Evolutionary conservation across 2,113 vertebrate genomes (phyloP).

Genomic region (Pyrgilauda ruficollis): DNA sequence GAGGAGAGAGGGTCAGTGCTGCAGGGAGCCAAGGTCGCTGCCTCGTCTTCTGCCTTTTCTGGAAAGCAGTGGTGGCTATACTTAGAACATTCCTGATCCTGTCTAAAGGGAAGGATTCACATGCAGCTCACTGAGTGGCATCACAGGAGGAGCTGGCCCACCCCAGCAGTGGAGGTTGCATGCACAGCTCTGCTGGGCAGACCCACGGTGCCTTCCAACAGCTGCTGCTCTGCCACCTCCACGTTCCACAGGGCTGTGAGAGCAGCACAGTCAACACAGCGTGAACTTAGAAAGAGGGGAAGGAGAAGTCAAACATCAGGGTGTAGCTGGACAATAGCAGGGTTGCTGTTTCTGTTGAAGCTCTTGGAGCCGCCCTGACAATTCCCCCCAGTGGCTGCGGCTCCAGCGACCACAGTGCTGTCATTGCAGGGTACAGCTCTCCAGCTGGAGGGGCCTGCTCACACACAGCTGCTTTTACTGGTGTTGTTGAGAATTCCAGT

Average conservation of each 20-base stretch:
- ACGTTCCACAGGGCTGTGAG: not conserved
- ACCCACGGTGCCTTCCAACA: fast-evolving
- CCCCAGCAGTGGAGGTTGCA: fast-evolving
- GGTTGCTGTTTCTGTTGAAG: not conserved
- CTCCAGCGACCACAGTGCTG: not conserved
- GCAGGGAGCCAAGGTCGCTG: not conserved
- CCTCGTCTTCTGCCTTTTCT: not conserved
- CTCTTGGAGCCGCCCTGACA: not conserved
- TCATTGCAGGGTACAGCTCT: not conserved
- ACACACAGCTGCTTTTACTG: not conserved
- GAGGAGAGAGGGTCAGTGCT: no score
- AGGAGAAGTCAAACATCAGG: not conserved
- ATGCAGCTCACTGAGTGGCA: fast-evolving
- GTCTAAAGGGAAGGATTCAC: not conserved
- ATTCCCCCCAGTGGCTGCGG: not conserved
- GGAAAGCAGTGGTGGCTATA: not conserved
- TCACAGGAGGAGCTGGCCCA: not conserved
- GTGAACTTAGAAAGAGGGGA: not conserved
- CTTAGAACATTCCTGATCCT: not conserved
- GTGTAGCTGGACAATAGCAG: not conserved
- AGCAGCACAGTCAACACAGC: not conserved
- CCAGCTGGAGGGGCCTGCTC: not conserved
- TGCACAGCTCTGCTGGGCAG: not conserved
- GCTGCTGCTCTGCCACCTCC: not conserved
- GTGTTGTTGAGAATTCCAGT: not conserved